Percentiles rank a stretch among this genome's conserved stretches.
Evolutionary conservation across 1,140 invertebrate species (phyloP).

Genomic region (Stenopsyche tienmushanensis): DNA sequence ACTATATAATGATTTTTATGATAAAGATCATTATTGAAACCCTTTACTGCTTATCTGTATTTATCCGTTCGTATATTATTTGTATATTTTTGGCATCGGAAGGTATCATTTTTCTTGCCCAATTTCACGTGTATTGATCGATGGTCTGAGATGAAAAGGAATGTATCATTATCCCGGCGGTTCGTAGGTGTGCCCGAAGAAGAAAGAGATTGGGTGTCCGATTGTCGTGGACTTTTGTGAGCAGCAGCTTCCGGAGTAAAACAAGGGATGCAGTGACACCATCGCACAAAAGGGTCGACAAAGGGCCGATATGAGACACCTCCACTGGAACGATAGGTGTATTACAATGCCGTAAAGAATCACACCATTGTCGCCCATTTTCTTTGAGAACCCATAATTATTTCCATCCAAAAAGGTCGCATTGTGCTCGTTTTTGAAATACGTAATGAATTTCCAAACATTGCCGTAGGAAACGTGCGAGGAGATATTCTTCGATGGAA

Average conservation of each 20-base stretch:
- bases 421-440: constrained; percentile 20
- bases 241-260: constrained; percentile 38
- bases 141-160: not conserved
- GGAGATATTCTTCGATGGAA: too few relatives aligned
- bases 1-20: too few relatives aligned
- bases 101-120: too few relatives aligned
- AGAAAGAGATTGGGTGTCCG: constrained; percentile 38
- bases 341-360: constrained; percentile 17
- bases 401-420: constrained; percentile 22
- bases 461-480: constrained; percentile 2
- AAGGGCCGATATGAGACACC: constrained; percentile 29
- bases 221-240: constrained; percentile 36
- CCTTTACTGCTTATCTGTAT: too few relatives aligned
- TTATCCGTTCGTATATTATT: too few relatives aligned
- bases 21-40: too few relatives aligned
- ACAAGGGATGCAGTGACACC: constrained; percentile 34
- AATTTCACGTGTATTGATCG: too few relatives aligned
- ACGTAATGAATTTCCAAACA: constrained; percentile 33
- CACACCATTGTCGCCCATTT: constrained; percentile 21
- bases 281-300: too few relatives aligned
- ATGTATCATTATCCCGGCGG: constrained; percentile 8
- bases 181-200: constrained; percentile 19
- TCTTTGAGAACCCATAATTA: constrained; percentile 29
- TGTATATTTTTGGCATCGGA: too few relatives aligned
- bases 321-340: not conserved